phyloP scores from a whole-genome alignment of 2,113 vertebrate species.

The Apaloderma vittatum region DNA sequence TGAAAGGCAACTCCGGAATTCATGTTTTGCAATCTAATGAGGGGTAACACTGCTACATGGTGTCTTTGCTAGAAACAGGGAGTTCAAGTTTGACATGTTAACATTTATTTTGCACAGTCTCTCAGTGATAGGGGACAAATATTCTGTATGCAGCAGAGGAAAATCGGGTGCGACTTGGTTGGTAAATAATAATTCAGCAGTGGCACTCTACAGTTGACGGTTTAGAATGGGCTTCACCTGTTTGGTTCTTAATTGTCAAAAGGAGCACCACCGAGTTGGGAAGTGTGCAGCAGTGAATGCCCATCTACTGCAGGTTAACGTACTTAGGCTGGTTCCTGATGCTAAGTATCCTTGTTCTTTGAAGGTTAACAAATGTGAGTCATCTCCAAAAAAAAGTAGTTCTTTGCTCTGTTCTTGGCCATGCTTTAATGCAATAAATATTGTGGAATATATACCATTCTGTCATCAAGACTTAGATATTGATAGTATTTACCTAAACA shows the following conservation, averaged over 20 bases:
- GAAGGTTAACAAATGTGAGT: background rate
- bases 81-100: background rate
- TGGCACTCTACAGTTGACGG: background rate
- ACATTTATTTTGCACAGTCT: background rate
- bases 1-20: background rate
- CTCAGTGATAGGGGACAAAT: background rate
- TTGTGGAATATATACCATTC: fast-evolving
- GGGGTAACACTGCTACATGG: background rate
- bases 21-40: background rate
- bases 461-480: fast-evolving
- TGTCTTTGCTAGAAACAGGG: background rate
- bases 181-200: background rate
- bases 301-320: fast-evolving
- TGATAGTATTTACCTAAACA: background rate
- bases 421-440: background rate
- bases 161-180: background rate
- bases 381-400: background rate
- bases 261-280: fast-evolving
- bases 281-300: background rate
- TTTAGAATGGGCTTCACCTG: background rate
- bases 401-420: background rate
- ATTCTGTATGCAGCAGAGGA: fast-evolving
- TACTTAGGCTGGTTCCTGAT: background rate
- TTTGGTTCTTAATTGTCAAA: background rate
- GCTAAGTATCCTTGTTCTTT: background rate